Evolutionary conservation across 2,888 invertebrate genomes (phyloP), one percentile per base, ranked within the genome.

Genomic region (Alentia gelatinosa): DNA sequence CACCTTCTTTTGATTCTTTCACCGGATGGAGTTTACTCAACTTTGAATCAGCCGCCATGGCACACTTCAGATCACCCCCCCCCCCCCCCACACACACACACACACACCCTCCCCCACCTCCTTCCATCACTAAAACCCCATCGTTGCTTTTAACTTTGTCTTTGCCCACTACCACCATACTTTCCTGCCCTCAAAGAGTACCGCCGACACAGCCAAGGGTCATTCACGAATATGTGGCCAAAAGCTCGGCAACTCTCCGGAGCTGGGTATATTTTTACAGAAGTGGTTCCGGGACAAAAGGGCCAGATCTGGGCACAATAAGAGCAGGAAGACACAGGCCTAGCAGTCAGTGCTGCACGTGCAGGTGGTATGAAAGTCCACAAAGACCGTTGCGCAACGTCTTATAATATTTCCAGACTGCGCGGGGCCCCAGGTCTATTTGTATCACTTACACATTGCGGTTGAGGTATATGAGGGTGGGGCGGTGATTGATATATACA

Each of bases 401-500:
- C 30, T 68, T 19, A 30, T 26, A 5, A 68, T 68, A 68, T 68
- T 68, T 26, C 23, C 68, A 19, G 68, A 68, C 68, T 68, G 12
- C 30, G 26, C 26, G 26, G n/a, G n/a, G 68, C 68, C 68, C 26
- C 30, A 19, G 68, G 68, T 68, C 68, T 68, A 68, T 68, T 68
- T 68, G 68, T 68, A 68, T 68, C 68, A 68, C 68, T 68, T 68
- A 68, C 68, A 68, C 68, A 68, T 68, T 30, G 68, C 1, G 68
- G 23, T n/a, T n/a, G n/a, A n/a, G n/a, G n/a, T n/a, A n/a, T n/a
- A n/a, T n/a, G n/a, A n/a, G n/a, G n/a, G n/a, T n/a, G n/a, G n/a
- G n/a, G n/a, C n/a, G n/a, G n/a, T n/a, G n/a, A n/a, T n/a, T n/a
- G n/a, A n/a, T n/a, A n/a, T n/a, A n/a, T n/a, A n/a, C n/a, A n/a